Conservation (phyloP, 2,113 vertebrate species). For the Hyla sarda region DNA sequence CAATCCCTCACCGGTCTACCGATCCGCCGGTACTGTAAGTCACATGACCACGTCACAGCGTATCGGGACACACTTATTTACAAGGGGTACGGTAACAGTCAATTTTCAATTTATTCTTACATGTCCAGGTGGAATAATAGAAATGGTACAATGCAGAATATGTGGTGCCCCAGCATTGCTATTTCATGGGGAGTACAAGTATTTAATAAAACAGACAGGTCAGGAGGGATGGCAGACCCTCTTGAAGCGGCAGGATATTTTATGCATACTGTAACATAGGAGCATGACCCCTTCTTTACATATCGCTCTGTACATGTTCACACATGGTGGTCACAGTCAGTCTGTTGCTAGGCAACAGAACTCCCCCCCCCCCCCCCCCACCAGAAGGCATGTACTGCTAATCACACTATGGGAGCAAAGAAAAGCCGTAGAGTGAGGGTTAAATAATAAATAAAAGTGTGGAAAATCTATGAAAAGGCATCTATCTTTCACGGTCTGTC, state of each 20-base stretch:
- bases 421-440: not conserved
- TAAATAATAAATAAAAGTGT: too few species aligned
- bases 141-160: not conserved
- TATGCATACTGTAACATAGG: not conserved
- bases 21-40: too few species aligned
- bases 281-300: not conserved
- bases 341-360: not conserved
- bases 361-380: too few species aligned
- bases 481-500: too few species aligned
- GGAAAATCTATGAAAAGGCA: too few species aligned
- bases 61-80: not conserved
- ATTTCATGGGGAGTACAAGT: too few species aligned
- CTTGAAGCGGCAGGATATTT: not conserved
- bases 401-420: not conserved
- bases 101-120: not conserved
- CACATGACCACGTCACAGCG: too few species aligned
- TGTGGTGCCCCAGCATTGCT: too few species aligned
- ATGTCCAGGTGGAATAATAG: not conserved
- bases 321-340: conserved; percentile 2
- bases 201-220: too few species aligned
- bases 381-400: not conserved
- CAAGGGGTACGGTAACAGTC: not conserved
- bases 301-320: not conserved
- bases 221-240: too few species aligned
- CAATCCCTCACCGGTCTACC: too few species aligned